phyloP scores from a whole-genome alignment of 2,113 vertebrate genomes.

The Oxygymnocypris stewartii region DNA sequence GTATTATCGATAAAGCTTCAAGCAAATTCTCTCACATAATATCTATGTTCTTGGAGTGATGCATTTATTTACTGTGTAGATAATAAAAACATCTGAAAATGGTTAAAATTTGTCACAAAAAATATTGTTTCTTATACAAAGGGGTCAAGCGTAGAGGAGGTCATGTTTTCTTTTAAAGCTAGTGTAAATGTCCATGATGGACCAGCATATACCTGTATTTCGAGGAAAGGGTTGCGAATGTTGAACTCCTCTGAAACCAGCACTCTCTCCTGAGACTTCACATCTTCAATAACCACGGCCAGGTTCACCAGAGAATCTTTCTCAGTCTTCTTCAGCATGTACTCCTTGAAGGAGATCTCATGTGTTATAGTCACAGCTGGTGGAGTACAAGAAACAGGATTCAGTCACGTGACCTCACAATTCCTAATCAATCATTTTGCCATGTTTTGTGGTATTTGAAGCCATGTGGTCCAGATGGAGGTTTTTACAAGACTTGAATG shows the following conservation, averaged over 20 bases:
- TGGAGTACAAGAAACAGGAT: background rate
- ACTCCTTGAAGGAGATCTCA: slow-evolving; percentile 64
- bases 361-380: slow-evolving; percentile 64
- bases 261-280: slow-evolving; percentile 53
- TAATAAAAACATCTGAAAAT: too few relatives aligned
- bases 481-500: background rate
- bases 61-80: too few relatives aligned
- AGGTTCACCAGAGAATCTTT: slow-evolving; percentile 73
- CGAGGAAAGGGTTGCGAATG: slow-evolving; percentile 63
- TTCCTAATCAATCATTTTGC: background rate
- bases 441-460: background rate
- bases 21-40: too few relatives aligned
- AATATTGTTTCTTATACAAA: background rate
- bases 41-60: too few relatives aligned
- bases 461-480: background rate
- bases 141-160: too few relatives aligned
- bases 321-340: slow-evolving; percentile 48
- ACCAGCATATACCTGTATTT: slow-evolving; percentile 63
- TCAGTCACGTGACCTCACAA: background rate
- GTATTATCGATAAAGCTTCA: too few relatives aligned
- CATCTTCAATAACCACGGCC: slow-evolving; percentile 72
- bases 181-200: background rate
- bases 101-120: background rate
- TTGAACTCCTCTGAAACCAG: slow-evolving; percentile 75
- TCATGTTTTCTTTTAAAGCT: too few relatives aligned